Conservation (phyloP, 1,140 invertebrate genomes). For the Vanessa tameamea region DNA sequence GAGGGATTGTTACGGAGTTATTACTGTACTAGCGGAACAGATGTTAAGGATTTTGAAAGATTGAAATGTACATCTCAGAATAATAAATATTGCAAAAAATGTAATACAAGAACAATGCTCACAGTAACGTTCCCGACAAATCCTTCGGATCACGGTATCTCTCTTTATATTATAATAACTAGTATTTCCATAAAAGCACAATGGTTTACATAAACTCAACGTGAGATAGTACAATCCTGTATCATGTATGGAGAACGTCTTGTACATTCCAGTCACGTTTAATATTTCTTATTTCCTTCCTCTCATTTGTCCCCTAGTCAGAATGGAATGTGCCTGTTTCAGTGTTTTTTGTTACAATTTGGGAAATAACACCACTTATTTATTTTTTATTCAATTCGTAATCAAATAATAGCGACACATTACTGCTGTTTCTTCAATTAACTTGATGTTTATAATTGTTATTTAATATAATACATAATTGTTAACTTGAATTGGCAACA, state of each 20-base stretch:
- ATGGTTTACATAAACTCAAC: conserved; percentile 68
- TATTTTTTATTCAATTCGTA: conserved; percentile 28
- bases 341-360: conserved; percentile 63
- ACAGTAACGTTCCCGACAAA: conserved; percentile 49
- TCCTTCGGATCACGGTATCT: conserved; percentile 54
- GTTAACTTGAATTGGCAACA: background rate
- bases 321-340: conserved; percentile 68
- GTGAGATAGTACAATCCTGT: conserved; percentile 62
- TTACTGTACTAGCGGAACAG: no score
- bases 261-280: conserved; percentile 76
- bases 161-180: conserved; percentile 64
- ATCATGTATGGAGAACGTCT: conserved; percentile 67
- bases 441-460: background rate
- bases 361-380: conserved; percentile 34
- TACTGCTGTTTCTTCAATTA: no score
- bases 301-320: conserved; percentile 75
- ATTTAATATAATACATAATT: background rate
- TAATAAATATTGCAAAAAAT: no score
- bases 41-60: no score
- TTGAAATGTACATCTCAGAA: no score
- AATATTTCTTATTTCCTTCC: conserved; percentile 80
- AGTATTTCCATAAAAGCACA: conserved; percentile 69
- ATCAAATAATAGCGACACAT: background rate
- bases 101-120: conserved; percentile 17
- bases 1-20: no score